Evolutionary conservation across 2,797 vertebrate species (phyloP), one percentile per base, ranked within the genome.

Genomic region (Adrianichthys oophorus): DNA sequence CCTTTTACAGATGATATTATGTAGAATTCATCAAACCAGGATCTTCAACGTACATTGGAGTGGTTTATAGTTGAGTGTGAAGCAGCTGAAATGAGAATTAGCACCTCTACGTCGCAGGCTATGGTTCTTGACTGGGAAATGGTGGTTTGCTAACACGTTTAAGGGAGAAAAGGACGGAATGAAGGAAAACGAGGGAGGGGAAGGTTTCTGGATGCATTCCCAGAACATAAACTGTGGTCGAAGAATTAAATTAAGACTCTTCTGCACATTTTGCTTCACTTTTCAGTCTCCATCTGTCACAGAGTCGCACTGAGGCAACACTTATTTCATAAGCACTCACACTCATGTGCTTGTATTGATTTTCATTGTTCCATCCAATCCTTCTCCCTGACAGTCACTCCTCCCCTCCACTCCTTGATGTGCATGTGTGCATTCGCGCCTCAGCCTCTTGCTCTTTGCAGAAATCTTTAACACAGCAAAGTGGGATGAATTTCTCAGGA

Each of bases 281-380:
- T 1, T 29, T 48, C 56, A 50, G 44, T 62, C 56, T 59, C 69
- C 56, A 62, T 79, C 76, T 62, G 72, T 72, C 72, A 71, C 10
- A 65, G 26, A 40, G 70, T 72, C 50, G 21, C 23, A 53, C 26
- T 18, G 50, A 72, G 47, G 57, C 64, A 58, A 65, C 69, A 52
- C 67, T 64, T 70, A 59, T 66, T 58, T 59, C 40, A 19, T 18
- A 37, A 23, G 19, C 52, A 41, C 52, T 55, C 60, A 60, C 55
- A 65, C 48, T 59, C 23, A 60, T 51, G 54, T 21, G 59, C 12
- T 45, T 79, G 60, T 32, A 79, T 80, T 81, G 80, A 86, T 85
- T 83, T 82, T 62, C 68, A 80, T 83, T 80, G 74, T 80, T 79
- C 63, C 59, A 65, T 65, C 74, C 79, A 78, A 78, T 84, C 80